Base-by-base conservation (phyloP, 2,113 vertebrate genomes). In the Malurus cyaneus region DNA sequence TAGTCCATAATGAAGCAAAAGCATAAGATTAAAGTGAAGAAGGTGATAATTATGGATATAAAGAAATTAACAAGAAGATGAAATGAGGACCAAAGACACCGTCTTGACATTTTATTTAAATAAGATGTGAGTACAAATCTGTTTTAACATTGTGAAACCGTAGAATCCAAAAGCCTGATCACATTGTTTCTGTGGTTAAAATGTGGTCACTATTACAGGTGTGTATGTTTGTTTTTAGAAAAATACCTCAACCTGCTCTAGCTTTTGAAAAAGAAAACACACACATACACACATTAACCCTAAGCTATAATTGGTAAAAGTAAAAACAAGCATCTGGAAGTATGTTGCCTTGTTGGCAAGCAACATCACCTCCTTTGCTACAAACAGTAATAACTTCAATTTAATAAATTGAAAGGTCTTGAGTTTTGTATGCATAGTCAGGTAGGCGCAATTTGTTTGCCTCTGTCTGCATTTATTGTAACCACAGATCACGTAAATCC, bases 141-240 rank as follows among this genome's bases (percentile, higher is more conserved):
- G 20, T 67, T 72, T 78, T 70, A 84, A 59, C 2, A 2, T 39
- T 67, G 36, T 85, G 86, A 46, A 94, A 89, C 54, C n/a, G 12
- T 50, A 72, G 85, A 72, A 89, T 60, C 57, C 62, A 53, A 53
- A 57, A 91, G 71, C 18, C 49, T 54, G 12, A 18, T 67, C 29
- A 41, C 29, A 19, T 62, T 67, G 39, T 79, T 93, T 34, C 92
- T 89, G 79, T 81, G 78, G 85, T 96, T 95, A 84, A 93, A 95
- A 76, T 85, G 73, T 1, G 81, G 56, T 82, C 70, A 76, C n/a
- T 52, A 11, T 32, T 82, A 49, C 16, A 78, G 70, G 32, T 59
- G 42, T 54, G 41, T 80, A 71, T 18, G 3, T 72, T 80, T 94
- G 70, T 85, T 93, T 93, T 94, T 64, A 80, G 89, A 86, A 96